A percentile compares a stretch with the other conserved stretches of the same genome.
These are phyloP conservation scores for Anguilla marmorata DNA, from an alignment of 2,797 vertebrate species.

Conservation along the genomic window DNA sequence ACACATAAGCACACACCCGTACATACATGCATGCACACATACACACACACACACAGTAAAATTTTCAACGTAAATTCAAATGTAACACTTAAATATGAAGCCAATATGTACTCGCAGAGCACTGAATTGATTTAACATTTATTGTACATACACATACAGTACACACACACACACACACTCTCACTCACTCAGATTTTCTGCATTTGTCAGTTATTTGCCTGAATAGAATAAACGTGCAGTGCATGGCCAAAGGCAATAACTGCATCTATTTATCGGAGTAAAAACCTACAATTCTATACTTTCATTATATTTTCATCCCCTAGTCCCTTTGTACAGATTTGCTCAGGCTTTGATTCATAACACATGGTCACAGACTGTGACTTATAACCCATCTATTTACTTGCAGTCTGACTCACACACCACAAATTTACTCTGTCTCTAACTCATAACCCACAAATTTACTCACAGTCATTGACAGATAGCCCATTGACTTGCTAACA, in stretches of 20 bases:
- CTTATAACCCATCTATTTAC: too few relatives aligned
- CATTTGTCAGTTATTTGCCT: neutral
- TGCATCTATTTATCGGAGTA: neutral
- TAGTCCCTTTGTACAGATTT: neutral
- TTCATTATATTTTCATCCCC: neutral
- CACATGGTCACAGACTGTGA: too few relatives aligned
- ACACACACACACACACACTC: too few relatives aligned
- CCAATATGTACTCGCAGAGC: too few relatives aligned
- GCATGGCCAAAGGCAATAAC: neutral
- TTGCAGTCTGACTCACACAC: neutral
- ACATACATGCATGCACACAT: neutral
- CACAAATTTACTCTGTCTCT: neutral
- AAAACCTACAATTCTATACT: neutral
- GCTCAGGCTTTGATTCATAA: neutral
- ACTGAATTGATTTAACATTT: too few relatives aligned
- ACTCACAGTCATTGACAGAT: neutral
- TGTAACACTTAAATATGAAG: too few relatives aligned
- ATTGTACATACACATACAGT: too few relatives aligned
- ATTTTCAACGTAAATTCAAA: neutral
- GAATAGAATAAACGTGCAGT: neutral
- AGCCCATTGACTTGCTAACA: neutral
- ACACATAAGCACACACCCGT: neutral
- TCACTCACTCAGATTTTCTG: neutral
- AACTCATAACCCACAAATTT: neutral
- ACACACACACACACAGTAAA: neutral